Evolutionary conservation across 2,888 invertebrate species (phyloP).

Genomic region (Cantharis nigra): DNA sequence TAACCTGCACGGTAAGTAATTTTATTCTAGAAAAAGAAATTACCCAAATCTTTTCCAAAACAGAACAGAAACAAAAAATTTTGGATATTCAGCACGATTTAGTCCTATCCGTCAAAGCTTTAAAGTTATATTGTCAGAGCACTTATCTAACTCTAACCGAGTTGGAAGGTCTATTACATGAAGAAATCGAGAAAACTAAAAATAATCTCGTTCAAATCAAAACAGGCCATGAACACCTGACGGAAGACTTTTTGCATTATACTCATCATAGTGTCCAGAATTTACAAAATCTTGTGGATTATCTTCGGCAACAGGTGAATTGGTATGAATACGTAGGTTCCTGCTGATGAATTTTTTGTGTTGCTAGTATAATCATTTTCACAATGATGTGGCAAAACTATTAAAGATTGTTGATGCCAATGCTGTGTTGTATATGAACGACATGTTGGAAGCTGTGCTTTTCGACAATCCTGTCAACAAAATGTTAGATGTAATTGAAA

Average conservation of each 20-base stretch:
- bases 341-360: too few species aligned
- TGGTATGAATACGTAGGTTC: too few species aligned
- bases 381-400: not conserved
- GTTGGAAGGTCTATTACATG: not conserved
- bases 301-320: not conserved
- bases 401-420: not conserved
- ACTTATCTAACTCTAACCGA: not conserved
- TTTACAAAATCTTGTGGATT: not conserved
- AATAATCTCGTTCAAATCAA: not conserved
- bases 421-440: not conserved
- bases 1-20: not conserved
- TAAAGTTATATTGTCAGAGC: not conserved
- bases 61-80: not conserved
- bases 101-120: not conserved
- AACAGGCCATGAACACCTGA: not conserved
- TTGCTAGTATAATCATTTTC: too few species aligned
- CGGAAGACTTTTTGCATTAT: not conserved
- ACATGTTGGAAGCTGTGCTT: not conserved
- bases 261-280: not conserved
- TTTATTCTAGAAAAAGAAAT: not conserved
- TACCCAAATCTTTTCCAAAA: not conserved
- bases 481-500: not conserved
- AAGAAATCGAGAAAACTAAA: not conserved
- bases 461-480: not conserved
- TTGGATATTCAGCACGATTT: not conserved